These are phyloP conservation scores for Drusus annulatus DNA, from an alignment of 1,140 invertebrate species.

Conservation along the genomic window DNA sequence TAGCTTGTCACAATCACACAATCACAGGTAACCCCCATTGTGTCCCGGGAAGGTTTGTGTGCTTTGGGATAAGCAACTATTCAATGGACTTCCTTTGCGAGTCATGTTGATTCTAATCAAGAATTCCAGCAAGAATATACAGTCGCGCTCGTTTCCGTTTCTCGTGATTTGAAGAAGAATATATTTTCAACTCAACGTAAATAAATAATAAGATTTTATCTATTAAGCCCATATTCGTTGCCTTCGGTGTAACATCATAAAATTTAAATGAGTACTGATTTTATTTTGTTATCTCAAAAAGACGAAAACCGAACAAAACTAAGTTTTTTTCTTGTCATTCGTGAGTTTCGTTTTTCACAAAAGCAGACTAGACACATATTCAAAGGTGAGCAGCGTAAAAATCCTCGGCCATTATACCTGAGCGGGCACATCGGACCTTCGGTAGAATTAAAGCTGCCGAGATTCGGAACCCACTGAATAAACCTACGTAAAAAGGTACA, in stretches of 20 bases:
- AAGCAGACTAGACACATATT: background rate
- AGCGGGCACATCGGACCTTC: background rate
- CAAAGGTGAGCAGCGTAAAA: constrained; percentile 13
- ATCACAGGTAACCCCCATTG: constrained; percentile 5
- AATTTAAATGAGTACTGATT: too few species aligned
- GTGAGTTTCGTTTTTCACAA: too few species aligned
- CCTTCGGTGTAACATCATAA: too few species aligned
- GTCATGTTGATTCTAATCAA: constrained; percentile 24
- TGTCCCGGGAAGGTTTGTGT: background rate
- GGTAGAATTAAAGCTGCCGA: constrained; percentile 5
- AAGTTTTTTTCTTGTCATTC: too few species aligned
- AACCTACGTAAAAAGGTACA: background rate
- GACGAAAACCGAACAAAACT: too few species aligned
- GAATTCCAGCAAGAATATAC: background rate
- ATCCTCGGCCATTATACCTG: background rate
- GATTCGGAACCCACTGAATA: background rate
- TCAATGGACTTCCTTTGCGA: constrained; percentile 20
- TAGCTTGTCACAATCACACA: background rate
- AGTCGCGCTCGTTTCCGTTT: background rate
- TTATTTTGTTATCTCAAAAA: too few species aligned
- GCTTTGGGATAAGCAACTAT: constrained; percentile 4
- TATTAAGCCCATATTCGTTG: too few species aligned
- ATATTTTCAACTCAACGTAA: too few species aligned
- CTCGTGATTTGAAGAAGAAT: background rate
- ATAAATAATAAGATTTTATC: too few species aligned